Conservation (phyloP, 1,140 invertebrate species). For the Pectinophora gossypiella region DNA sequence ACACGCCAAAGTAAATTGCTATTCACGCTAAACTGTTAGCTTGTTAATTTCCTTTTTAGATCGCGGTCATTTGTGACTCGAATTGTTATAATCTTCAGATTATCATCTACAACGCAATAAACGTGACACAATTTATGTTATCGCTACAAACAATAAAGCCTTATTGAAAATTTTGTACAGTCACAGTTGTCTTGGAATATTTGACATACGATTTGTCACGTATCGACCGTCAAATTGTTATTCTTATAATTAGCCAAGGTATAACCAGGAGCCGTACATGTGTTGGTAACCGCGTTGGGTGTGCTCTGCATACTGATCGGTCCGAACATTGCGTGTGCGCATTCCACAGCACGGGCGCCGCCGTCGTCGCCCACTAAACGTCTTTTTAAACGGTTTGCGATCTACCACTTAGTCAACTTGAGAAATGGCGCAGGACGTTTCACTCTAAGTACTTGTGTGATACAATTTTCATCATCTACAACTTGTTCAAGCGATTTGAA, state of each 20-base stretch:
- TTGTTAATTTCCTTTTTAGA: too few relatives aligned
- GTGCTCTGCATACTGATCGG: slow-evolving; percentile 59
- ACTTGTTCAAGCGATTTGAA: not conserved
- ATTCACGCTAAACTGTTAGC: not conserved
- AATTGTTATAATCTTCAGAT: too few relatives aligned
- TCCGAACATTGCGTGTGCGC: slow-evolving; percentile 43
- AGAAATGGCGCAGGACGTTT: too few relatives aligned
- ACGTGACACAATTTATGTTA: too few relatives aligned
- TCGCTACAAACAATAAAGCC: too few relatives aligned
- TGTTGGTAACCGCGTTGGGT: slow-evolving; percentile 47
- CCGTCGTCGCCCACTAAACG: slow-evolving; percentile 22
- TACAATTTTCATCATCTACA: not conserved
- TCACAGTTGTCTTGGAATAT: not conserved
- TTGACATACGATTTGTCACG: slow-evolving; percentile 20
- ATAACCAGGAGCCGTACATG: slow-evolving; percentile 44
- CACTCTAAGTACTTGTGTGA: not conserved
- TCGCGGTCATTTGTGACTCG: too few relatives aligned
- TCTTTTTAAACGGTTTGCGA: slow-evolving; percentile 11
- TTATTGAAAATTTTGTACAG: too few relatives aligned
- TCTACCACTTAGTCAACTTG: not conserved
- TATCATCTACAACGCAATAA: too few relatives aligned
- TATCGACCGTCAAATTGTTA: slow-evolving; percentile 35
- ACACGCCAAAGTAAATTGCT: slow-evolving; percentile 9
- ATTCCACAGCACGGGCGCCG: slow-evolving; percentile 47
- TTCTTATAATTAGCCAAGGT: slow-evolving; percentile 54